phyloP scores from a whole-genome alignment of 2,797 vertebrate genomes.

The Microctenopoma lineatum region DNA sequence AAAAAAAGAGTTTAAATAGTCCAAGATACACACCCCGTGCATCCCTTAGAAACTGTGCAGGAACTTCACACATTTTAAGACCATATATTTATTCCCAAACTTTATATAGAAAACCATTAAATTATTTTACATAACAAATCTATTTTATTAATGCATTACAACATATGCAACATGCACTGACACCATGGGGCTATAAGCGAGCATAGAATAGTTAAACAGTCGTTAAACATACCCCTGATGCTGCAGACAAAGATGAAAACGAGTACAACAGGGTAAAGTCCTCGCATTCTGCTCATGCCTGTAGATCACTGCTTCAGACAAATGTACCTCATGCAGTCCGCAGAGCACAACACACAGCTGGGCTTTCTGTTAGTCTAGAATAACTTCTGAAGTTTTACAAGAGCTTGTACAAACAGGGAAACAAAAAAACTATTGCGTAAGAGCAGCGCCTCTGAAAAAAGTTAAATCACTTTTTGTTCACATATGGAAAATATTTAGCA shows the following conservation, averaged over 20 bases:
- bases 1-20: neutral
- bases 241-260: constrained; percentile 60
- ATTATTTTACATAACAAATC: neutral
- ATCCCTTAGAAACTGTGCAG: neutral
- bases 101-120: neutral
- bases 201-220: constrained; percentile 3
- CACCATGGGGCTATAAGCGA: neutral
- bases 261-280: constrained; percentile 58
- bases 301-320: constrained; percentile 9
- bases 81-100: neutral
- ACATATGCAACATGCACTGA: neutral
- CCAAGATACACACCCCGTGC: neutral
- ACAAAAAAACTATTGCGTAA: constrained; percentile 64
- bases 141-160: constrained; percentile 29
- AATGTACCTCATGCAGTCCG: neutral
- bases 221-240: constrained; percentile 73
- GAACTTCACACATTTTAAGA: neutral
- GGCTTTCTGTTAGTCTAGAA: constrained; percentile 22
- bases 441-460: constrained; percentile 63
- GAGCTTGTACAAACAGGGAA: constrained; percentile 24
- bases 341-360: constrained; percentile 23
- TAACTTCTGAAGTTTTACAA: constrained; percentile 33
- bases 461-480: constrained; percentile 60
- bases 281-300: constrained; percentile 67
- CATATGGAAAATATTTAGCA: constrained; percentile 85